Evolutionary conservation across 2,888 invertebrate species (phyloP).

Genomic region (Masnerella sp.): DNA sequence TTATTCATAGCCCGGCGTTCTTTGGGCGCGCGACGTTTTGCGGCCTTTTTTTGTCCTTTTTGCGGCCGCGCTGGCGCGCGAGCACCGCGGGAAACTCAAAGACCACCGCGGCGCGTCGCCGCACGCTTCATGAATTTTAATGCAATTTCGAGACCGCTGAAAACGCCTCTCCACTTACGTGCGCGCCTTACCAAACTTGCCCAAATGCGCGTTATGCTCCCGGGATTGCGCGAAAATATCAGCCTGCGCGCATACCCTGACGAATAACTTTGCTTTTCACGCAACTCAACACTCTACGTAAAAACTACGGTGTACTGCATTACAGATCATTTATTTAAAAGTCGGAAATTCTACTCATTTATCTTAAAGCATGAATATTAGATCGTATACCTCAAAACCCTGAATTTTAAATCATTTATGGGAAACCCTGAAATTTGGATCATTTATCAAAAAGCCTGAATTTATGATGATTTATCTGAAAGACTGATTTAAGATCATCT

Average conservation of each 20-base stretch:
- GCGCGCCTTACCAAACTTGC: slow-evolving; percentile 61
- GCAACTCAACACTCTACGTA: no score
- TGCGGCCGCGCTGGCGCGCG: slow-evolving; percentile 39
- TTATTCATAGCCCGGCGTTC: slow-evolving; percentile 25
- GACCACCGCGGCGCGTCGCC: slow-evolving; percentile 67
- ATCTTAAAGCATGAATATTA: no score
- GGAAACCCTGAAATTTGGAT: no score
- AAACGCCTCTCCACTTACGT: slow-evolving; percentile 59
- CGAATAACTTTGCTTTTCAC: slow-evolving; percentile 45
- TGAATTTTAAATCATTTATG: no score
- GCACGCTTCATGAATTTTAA: slow-evolving; percentile 75
- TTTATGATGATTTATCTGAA: no score
- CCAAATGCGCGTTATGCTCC: slow-evolving; percentile 48
- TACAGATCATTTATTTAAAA: no score
- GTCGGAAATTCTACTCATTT: no score
- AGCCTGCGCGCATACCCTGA: slow-evolving; percentile 47
- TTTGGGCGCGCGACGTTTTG: slow-evolving; percentile 37
- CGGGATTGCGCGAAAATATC: slow-evolving; percentile 58
- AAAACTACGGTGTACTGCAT: no score
- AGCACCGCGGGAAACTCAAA: slow-evolving; percentile 69
- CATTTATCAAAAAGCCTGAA: no score
- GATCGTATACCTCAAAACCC: no score
- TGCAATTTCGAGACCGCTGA: slow-evolving; percentile 69
- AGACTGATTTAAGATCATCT: no score
- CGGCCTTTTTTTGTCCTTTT: slow-evolving; percentile 28